A percentile compares a stretch with the other conserved stretches of the same genome.
Evolutionary conservation across 92 coral and sea anemone species (phyloP).

Genomic region (Heteractis magnifica): DNA sequence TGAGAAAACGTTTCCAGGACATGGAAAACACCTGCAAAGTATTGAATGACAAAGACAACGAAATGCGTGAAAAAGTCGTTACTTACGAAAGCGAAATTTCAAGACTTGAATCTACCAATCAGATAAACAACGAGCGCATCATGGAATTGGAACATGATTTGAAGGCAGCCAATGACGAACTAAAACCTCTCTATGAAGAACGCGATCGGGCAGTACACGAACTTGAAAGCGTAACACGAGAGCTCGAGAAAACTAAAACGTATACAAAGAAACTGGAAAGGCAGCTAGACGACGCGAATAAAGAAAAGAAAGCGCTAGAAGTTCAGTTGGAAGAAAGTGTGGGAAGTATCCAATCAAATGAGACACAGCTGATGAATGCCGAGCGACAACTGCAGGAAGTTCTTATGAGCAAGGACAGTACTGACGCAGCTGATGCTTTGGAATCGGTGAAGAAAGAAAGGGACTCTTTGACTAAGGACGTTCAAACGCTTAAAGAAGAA

Average conservation of each 20-base stretch:
- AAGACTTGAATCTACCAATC: constrained; percentile 72
- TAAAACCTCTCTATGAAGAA: constrained; percentile 50
- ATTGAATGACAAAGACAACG: constrained; percentile 62
- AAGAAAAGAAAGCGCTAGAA: constrained; percentile 71
- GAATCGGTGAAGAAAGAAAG: constrained; percentile 77
- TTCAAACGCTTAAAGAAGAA: constrained; percentile 80
- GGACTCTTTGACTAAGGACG: constrained; percentile 73
- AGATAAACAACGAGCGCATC: constrained; percentile 69
- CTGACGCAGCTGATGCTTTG: constrained; percentile 68
- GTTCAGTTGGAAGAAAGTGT: constrained; percentile 73
- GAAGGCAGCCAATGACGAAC: constrained; percentile 58
- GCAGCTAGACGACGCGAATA: constrained; percentile 62
- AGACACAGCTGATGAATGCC: constrained; percentile 68
- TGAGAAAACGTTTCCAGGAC: constrained; percentile 63
- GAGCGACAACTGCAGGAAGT: constrained; percentile 82
- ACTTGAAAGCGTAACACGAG: constrained; percentile 38
- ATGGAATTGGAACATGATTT: constrained; percentile 80
- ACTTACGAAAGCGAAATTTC: constrained; percentile 63
- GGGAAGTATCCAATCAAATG: constrained; percentile 57
- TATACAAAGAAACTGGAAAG: constrained; percentile 53
- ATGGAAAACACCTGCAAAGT: constrained; percentile 53
- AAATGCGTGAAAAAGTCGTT: constrained; percentile 46
- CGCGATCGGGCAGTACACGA: constrained; percentile 77
- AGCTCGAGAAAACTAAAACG: constrained; percentile 52
- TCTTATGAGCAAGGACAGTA: constrained; percentile 63